phyloP scores from a whole-genome alignment of 2,888 invertebrate genomes.

The Coelopa pilipes region DNA sequence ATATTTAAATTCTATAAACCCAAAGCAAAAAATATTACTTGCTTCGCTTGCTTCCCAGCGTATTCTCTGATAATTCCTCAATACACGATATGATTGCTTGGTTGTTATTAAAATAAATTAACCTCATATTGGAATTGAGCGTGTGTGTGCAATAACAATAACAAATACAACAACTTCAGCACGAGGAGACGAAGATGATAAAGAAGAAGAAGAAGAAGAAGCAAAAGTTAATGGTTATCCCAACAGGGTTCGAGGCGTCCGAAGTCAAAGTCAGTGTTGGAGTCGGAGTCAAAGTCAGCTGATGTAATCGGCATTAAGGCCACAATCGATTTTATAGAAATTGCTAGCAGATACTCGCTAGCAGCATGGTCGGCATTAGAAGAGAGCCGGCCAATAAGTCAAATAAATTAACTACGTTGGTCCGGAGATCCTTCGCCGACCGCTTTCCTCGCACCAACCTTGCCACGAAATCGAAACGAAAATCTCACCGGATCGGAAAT shows the following conservation, averaged over 20 bases:
- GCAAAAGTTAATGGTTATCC: constrained; percentile 29
- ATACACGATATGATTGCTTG: constrained; percentile 23
- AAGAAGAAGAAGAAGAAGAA: not conserved
- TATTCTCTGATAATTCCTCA: not conserved
- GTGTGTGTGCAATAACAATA: constrained; percentile 2
- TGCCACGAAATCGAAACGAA: not conserved
- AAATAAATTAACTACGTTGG: not conserved
- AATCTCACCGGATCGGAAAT: not conserved
- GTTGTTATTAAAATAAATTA: constrained; percentile 36
- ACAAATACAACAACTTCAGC: too few relatives aligned
- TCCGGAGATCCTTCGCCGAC: not conserved
- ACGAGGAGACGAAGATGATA: too few relatives aligned
- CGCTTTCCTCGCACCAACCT: not conserved
- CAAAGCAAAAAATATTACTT: too few relatives aligned
- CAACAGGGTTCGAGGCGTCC: constrained; percentile 17
- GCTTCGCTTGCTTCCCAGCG: not conserved
- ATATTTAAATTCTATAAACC: too few relatives aligned
- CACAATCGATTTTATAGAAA: constrained; percentile 24
- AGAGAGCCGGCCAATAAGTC: not conserved
- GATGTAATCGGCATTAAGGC: constrained; percentile 33
- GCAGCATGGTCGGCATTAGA: constrained; percentile 6
- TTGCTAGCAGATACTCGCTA: not conserved
- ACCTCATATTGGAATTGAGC: constrained; percentile 32
- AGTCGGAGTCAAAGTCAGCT: constrained; percentile 13
- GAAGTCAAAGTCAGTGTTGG: not conserved